Conservation (phyloP, 2,888 invertebrate species). For the Mantis religiosa region DNA sequence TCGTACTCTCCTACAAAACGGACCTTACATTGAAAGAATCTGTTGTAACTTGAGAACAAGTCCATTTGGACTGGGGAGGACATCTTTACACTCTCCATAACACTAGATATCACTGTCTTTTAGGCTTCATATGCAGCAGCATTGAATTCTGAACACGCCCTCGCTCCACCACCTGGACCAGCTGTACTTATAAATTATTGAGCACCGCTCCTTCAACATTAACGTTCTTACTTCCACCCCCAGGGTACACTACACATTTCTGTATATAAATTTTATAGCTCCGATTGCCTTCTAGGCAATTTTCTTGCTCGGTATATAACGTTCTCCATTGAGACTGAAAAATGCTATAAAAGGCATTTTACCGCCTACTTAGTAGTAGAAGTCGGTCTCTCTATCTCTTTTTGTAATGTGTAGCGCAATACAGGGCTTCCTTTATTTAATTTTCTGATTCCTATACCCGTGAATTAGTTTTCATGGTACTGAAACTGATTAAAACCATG, state of each 20-base stretch:
- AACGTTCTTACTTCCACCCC: neutral
- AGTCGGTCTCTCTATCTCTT: neutral
- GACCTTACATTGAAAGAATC: too few species aligned
- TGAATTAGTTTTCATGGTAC: neutral
- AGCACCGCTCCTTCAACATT: neutral
- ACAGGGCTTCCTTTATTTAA: neutral
- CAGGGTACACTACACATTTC: neutral
- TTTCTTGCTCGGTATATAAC: neutral
- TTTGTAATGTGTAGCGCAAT: neutral
- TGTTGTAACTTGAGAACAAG: too few species aligned
- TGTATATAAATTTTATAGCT: neutral
- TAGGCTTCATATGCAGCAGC: neutral
- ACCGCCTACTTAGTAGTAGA: neutral
- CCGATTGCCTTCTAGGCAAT: neutral
- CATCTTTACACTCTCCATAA: neutral
- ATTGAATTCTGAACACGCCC: neutral
- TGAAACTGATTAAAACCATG: neutral
- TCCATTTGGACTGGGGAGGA: too few species aligned
- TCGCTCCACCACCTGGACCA: neutral
- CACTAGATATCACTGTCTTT: neutral
- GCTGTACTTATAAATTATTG: neutral
- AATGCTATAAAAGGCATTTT: neutral
- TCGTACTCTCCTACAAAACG: too few species aligned
- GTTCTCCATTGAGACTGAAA: neutral
- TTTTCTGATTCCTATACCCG: neutral